Percentiles rank a stretch among this genome's conserved stretches.
These are phyloP conservation scores for Brachyhypopomus gauderio DNA, from an alignment of 2,113 vertebrate species.

Conservation along the genomic window DNA sequence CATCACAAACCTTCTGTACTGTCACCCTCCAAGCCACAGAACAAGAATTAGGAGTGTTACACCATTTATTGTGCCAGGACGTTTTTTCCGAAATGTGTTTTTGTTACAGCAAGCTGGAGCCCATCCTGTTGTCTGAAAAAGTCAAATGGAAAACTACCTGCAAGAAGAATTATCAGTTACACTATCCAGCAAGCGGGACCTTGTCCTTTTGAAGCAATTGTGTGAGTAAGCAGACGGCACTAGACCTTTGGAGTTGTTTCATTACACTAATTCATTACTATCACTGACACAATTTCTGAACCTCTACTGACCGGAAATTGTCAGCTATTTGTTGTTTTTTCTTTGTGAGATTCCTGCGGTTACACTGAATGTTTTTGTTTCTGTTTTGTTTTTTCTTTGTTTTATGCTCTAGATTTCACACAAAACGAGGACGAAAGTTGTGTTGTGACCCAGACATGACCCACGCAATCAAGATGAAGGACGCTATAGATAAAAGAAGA, in stretches of 20 bases:
- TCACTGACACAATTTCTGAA: neutral
- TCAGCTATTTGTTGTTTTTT: too few species aligned
- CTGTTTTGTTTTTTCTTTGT: neutral
- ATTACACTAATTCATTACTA: neutral
- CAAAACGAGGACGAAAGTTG: rapidly evolving
- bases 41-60: too few species aligned
- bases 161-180: neutral
- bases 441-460: conserved; percentile 10
- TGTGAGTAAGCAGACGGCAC: conserved; percentile 30
- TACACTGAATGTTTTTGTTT: neutral
- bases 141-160: neutral
- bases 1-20: too few species aligned
- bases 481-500: neutral
- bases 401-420: conserved; percentile 19
- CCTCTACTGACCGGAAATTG: neutral
- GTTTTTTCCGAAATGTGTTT: neutral
- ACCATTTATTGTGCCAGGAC: neutral
- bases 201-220: conserved; percentile 39
- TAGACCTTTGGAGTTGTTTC: neutral
- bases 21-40: too few species aligned
- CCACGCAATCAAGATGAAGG: neutral
- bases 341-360: too few species aligned
- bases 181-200: conserved; percentile 28
- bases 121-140: conserved; percentile 38
- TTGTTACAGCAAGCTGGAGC: neutral